Base-by-base conservation (phyloP, 64 coral and sea anemone species). In the Pocillopora verrucosa region DNA sequence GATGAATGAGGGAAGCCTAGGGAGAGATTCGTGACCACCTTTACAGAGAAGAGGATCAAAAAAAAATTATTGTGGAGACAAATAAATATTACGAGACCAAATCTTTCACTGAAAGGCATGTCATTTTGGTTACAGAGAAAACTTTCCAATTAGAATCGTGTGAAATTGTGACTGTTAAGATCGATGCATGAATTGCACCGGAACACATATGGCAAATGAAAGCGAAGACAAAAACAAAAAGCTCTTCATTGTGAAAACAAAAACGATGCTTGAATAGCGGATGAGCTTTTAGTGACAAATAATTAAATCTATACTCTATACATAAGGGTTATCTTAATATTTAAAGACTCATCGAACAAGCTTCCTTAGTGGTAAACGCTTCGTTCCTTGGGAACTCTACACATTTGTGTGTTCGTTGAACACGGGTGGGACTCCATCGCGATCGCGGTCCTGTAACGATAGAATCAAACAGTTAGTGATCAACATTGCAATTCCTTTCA, bases 341-440 rank as follows among this genome's bases (percentile, higher is more conserved):
- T 51, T n/a, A 51, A 69, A 11, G 16, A 84, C 9, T 67, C 14
- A 30, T 13, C 41, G 60, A 9, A 25, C 36, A 36, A 65, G 34
- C 35, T 38, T 38, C 61, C 9, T 38, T 41, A 5, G 17, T 36
- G 10, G 19, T 11, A 22, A 63, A 45, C 20, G 62, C 36, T 56
- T 65, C 22, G 20, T 11, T 67, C 64, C 7, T 16, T 56, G 34
- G 57, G 82, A 85, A 16, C 36, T 30, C 30, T 85, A 85, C 69
- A 85, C 82, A 25, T 85, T 85, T 9, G 82, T 85, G 37, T 85
- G 82, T 70, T 85, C 82, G 37, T 72, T 85, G 64, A 85, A 85
- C 20, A 85, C 64, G 14, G 61, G 36, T 20, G 82, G 65, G 20
- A 85, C n/a, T 85, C 82, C 82, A 5, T 85, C 79, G 20, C 79